Evolutionary conservation across 2,797 vertebrate genomes (phyloP).

Genomic region (Leptoclinus maculatus): DNA sequence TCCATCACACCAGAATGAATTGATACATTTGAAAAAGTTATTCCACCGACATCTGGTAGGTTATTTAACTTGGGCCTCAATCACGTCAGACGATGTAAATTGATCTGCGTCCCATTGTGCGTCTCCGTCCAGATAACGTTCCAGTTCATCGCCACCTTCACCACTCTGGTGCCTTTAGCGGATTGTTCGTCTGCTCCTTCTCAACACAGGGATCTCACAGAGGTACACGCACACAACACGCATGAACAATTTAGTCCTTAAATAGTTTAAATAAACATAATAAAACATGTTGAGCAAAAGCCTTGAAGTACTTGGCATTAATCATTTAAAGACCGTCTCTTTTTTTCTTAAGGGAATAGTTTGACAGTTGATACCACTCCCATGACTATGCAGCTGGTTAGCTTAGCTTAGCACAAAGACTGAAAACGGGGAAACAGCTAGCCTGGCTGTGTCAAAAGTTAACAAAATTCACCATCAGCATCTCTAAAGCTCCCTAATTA

Average conservation of each 20-base stretch:
- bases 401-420: slow-evolving; percentile 10
- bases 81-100: slow-evolving; percentile 50
- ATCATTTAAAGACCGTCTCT: neutral
- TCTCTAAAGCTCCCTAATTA: slow-evolving; percentile 4
- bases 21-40: slow-evolving; percentile 43
- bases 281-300: neutral
- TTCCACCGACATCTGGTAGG: slow-evolving; percentile 40
- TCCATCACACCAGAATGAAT: slow-evolving; percentile 54
- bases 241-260: neutral
- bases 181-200: slow-evolving; percentile 94
- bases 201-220: slow-evolving; percentile 89
- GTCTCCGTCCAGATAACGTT: slow-evolving; percentile 92
- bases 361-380: neutral
- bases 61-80: slow-evolving; percentile 42
- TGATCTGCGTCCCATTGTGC: slow-evolving; percentile 37
- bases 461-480: neutral
- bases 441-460: neutral
- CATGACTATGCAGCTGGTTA: slow-evolving; percentile 9
- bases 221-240: slow-evolving; percentile 83
- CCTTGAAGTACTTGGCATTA: neutral
- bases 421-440: neutral
- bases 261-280: slow-evolving; percentile 25
- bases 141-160: slow-evolving; percentile 99
- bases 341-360: neutral
- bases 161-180: slow-evolving; percentile 98